phyloP scores from a whole-genome alignment of 2,888 invertebrate species.

The Prostheceraeus crozeri region DNA sequence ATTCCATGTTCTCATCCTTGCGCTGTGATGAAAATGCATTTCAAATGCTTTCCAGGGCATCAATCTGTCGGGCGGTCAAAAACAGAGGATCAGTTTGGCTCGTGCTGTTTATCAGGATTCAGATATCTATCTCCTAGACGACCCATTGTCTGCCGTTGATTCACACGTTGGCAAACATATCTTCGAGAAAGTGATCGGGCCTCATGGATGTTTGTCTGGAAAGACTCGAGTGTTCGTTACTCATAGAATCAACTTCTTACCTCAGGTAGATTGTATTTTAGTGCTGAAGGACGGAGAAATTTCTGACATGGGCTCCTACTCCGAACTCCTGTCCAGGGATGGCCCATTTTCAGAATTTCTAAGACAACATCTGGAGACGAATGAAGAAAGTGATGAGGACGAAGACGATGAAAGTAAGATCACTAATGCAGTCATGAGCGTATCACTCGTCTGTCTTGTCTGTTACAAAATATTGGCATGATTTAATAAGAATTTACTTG shows the following conservation, averaged over 20 bases:
- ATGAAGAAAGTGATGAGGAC: constrained; percentile 35
- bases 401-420: too few species aligned
- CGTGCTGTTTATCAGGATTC: constrained; percentile 56
- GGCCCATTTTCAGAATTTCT: constrained; percentile 38
- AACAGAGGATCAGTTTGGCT: too few species aligned
- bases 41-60: constrained; percentile 55
- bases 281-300: constrained; percentile 33
- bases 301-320: constrained; percentile 34
- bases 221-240: constrained; percentile 36
- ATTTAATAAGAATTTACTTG: too few species aligned
- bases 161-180: constrained; percentile 58
- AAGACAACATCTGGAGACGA: constrained; percentile 39
- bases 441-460: too few species aligned
- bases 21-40: constrained; percentile 42
- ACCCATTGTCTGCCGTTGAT: constrained; percentile 58
- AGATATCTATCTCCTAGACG: constrained; percentile 57
- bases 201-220: constrained; percentile 36
- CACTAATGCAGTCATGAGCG: too few species aligned
- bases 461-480: too few species aligned
- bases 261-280: constrained; percentile 37
- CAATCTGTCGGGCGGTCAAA: constrained; percentile 58
- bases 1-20: too few species aligned
- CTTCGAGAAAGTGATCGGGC: constrained; percentile 56
- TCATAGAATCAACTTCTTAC: constrained; percentile 52
- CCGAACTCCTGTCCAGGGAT: constrained; percentile 29